Evolutionary conservation across 2,888 invertebrate species (phyloP).

Genomic region (Melieria crassipennis): DNA sequence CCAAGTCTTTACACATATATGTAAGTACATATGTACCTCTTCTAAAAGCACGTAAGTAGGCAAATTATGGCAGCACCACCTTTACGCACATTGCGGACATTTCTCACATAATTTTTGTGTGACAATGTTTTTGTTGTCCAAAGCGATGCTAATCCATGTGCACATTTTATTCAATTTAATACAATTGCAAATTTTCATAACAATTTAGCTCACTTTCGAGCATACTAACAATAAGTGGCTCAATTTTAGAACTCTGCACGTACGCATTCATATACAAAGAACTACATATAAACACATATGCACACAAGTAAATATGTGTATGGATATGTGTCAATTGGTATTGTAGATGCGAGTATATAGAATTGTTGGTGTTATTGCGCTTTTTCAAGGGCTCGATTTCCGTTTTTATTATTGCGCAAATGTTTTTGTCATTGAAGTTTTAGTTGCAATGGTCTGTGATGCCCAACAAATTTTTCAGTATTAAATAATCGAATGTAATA

Average conservation of each 20-base stretch:
- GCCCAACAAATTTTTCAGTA: too few relatives aligned
- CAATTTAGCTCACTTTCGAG: conserved; percentile 15
- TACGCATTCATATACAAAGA: not conserved
- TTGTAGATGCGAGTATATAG: not conserved
- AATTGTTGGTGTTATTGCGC: conserved; percentile 17
- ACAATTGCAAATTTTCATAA: conserved; percentile 24
- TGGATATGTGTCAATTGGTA: not conserved
- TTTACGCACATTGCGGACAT: not conserved
- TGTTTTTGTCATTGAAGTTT: not conserved
- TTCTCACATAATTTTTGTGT: too few relatives aligned
- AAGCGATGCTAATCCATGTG: not conserved
- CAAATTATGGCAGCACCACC: not conserved
- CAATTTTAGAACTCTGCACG: conserved; percentile 9
- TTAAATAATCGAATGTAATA: too few relatives aligned
- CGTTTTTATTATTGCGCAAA: not conserved
- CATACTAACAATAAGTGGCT: conserved; percentile 7
- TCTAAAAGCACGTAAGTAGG: not conserved
- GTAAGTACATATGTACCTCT: too few relatives aligned
- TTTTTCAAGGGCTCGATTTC: conserved; percentile 30
- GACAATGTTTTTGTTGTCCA: too few relatives aligned
- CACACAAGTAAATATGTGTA: conserved; percentile 7
- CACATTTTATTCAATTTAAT: conserved; percentile 27
- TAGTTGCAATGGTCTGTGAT: too few relatives aligned
- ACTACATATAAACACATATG: too few relatives aligned
- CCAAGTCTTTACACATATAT: too few relatives aligned